These are phyloP conservation scores for Trachymyrmex septentrionalis DNA, from an alignment of 1,140 invertebrate species.

Conservation along the genomic window DNA sequence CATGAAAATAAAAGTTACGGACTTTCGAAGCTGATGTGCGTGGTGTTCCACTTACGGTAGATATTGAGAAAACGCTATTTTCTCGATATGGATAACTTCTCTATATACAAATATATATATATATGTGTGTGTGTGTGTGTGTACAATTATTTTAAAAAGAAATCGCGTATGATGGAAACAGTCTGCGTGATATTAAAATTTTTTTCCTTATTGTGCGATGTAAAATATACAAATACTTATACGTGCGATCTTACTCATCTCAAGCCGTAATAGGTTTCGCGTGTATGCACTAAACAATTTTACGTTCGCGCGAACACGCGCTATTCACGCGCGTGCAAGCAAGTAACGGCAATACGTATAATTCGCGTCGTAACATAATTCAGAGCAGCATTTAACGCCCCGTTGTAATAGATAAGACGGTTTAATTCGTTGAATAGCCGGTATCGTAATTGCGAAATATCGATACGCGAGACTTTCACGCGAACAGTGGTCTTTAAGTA, in stretches of 20 bases:
- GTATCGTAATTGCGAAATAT: conserved; percentile 37
- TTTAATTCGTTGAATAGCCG: conserved; percentile 37
- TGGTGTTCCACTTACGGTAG: background rate
- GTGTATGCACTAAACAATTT: conserved; percentile 7
- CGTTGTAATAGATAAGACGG: conserved; percentile 55
- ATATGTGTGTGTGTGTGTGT: no score
- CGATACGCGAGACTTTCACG: conserved; percentile 38
- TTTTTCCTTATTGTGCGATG: background rate
- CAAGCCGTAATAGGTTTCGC: background rate
- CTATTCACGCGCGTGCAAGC: conserved; percentile 3
- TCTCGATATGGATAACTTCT: background rate
- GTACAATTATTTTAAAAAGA: background rate
- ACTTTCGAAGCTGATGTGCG: background rate
- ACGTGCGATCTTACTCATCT: background rate
- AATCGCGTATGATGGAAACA: background rate
- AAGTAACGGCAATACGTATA: background rate
- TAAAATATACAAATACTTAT: background rate
- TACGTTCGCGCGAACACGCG: conserved; percentile 10
- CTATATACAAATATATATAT: no score
- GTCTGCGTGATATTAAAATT: background rate
- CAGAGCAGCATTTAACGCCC: conserved; percentile 23
- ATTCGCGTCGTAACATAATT: conserved; percentile 27
- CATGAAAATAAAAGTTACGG: conserved; percentile 34
- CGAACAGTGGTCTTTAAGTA: background rate
- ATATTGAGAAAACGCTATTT: conserved; percentile 16